A percentile compares a stretch with the other conserved stretches of the same genome.
These are phyloP conservation scores for Uloborus diversus DNA, from an alignment of 1,140 invertebrate species.

Conservation along the genomic window DNA sequence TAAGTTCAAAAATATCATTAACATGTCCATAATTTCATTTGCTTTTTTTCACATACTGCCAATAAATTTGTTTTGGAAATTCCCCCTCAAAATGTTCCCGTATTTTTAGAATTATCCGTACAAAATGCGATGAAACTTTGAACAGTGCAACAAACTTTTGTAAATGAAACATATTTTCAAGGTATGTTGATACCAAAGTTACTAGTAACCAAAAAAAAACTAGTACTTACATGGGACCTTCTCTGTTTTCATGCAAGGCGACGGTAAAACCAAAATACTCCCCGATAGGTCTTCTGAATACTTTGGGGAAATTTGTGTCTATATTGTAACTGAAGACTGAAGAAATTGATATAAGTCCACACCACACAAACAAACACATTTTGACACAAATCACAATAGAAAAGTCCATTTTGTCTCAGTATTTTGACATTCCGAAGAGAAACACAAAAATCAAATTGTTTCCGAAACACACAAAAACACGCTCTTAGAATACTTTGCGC, in stretches of 20 bases:
- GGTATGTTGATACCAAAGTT: background rate
- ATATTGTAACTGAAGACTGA: constrained; percentile 7
- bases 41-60: no score
- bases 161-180: background rate
- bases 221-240: constrained; percentile 39
- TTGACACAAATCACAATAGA: constrained; percentile 5
- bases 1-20: no score
- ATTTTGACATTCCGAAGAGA: background rate
- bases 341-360: background rate
- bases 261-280: constrained; percentile 47
- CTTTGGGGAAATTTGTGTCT: constrained; percentile 10
- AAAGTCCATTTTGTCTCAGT: background rate
- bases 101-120: background rate
- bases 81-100: no score
- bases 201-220: background rate
- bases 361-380: background rate
- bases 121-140: background rate
- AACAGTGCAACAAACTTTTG: background rate
- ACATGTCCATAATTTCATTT: no score
- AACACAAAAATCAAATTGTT: no score
- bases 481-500: background rate
- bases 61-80: no score
- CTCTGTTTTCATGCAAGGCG: constrained; percentile 24
- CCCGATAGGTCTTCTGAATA: constrained; percentile 11
- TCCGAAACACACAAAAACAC: no score